Evolutionary conservation across 2,797 vertebrate species (phyloP).

Genomic region (Gila robusta): DNA sequence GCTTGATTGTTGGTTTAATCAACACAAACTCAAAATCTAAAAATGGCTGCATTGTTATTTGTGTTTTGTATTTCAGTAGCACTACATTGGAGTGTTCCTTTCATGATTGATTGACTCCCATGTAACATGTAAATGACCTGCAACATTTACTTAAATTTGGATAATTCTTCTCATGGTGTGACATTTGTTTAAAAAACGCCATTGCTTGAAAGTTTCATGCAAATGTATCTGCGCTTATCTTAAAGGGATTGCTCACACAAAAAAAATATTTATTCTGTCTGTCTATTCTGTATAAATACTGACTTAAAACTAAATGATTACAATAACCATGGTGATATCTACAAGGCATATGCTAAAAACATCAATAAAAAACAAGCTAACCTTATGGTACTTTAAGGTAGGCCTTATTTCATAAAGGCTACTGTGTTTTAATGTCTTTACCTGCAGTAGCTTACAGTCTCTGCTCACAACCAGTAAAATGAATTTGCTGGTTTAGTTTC

Average conservation of each 20-base stretch:
- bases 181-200: constrained; percentile 37
- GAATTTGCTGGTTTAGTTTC: not conserved
- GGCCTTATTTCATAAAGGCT: too few relatives aligned
- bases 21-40: constrained; percentile 12
- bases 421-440: too few relatives aligned
- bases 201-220: not conserved
- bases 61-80: constrained; percentile 11
- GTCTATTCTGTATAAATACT: too few relatives aligned
- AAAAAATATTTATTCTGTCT: too few relatives aligned
- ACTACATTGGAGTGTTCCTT: not conserved
- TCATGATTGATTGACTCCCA: constrained; percentile 25
- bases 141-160: constrained; percentile 44
- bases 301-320: too few relatives aligned
- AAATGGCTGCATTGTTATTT: constrained; percentile 11
- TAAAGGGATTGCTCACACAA: too few relatives aligned
- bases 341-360: too few relatives aligned
- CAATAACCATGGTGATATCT: too few relatives aligned
- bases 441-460: too few relatives aligned
- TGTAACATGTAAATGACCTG: constrained; percentile 42
- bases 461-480: not conserved
- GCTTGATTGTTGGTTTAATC: constrained; percentile 40
- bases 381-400: too few relatives aligned
- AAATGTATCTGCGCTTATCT: not conserved
- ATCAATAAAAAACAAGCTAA: too few relatives aligned
- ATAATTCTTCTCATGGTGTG: constrained; percentile 36